Evolutionary conservation across 2,797 vertebrate genomes (phyloP).

Genomic region (Diplodus sargus): DNA sequence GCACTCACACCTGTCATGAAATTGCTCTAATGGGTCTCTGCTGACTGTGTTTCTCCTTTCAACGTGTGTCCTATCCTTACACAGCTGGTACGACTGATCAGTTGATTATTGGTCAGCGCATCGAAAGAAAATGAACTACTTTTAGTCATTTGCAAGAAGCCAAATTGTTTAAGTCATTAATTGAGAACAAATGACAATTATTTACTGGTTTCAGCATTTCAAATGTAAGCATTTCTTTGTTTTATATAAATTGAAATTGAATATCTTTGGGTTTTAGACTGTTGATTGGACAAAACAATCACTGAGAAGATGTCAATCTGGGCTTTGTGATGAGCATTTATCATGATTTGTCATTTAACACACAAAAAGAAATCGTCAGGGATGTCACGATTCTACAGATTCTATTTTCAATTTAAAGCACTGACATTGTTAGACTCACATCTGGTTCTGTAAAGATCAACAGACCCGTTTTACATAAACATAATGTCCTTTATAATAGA

Average conservation of each 20-base stretch:
- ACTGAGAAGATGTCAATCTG: not conserved
- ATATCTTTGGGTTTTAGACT: not conserved
- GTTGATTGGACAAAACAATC: not conserved
- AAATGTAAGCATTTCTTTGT: not conserved
- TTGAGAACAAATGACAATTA: not conserved
- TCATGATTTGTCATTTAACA: not conserved
- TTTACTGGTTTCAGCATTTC: not conserved
- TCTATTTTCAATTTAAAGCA: too few species aligned
- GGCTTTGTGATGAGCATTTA: not conserved
- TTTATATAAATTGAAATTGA: not conserved
- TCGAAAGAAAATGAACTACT: not conserved
- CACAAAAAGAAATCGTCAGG: not conserved
- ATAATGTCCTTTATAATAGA: too few species aligned
- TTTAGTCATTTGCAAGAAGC: not conserved
- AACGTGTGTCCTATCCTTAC: not conserved
- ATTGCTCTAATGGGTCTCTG: not conserved
- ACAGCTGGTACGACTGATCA: not conserved
- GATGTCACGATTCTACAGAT: too few species aligned
- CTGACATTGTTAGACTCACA: too few species aligned
- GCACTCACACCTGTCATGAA: not conserved
- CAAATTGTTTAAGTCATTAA: not conserved
- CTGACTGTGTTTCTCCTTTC: not conserved
- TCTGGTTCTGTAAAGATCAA: too few species aligned
- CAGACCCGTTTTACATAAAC: too few species aligned
- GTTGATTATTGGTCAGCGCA: not conserved